Conservation (phyloP, 2,797 vertebrate genomes). For the Enteromius fasciolatus region DNA sequence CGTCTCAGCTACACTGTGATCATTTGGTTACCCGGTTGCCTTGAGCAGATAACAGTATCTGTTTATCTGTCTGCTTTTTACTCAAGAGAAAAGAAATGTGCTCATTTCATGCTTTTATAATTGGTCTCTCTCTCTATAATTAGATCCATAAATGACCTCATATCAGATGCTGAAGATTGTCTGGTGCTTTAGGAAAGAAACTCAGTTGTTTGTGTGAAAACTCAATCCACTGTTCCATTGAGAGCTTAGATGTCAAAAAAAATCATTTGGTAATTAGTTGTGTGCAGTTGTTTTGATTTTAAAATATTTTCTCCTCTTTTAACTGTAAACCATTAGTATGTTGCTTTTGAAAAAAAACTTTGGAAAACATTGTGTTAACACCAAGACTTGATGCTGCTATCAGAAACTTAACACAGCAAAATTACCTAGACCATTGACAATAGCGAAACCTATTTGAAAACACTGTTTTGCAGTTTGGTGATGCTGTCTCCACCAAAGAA, state of each 20-base stretch:
- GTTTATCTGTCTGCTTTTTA: conserved; percentile 18
- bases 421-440: background rate
- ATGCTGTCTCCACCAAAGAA: background rate
- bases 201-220: background rate
- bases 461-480: background rate
- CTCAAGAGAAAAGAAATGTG: background rate
- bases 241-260: background rate
- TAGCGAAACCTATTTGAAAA: background rate
- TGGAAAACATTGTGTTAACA: background rate
- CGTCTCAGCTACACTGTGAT: conserved; percentile 6
- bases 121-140: conserved; percentile 27
- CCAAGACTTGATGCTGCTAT: background rate
- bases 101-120: conserved; percentile 32
- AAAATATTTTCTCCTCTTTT: background rate
- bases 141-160: conserved; percentile 30
- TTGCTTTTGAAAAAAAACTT: background rate
- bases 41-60: background rate
- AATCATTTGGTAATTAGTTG: background rate
- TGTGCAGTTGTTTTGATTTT: background rate
- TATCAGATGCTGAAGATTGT: conserved; percentile 30
- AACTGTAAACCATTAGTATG: background rate
- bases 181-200: conserved; percentile 22
- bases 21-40: background rate
- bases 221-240: background rate
- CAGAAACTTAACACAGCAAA: background rate